A percentile compares a stretch with the other conserved stretches of the same genome.
phyloP scores from a whole-genome alignment of 1,140 invertebrate genomes.

The Eueides isabella region DNA sequence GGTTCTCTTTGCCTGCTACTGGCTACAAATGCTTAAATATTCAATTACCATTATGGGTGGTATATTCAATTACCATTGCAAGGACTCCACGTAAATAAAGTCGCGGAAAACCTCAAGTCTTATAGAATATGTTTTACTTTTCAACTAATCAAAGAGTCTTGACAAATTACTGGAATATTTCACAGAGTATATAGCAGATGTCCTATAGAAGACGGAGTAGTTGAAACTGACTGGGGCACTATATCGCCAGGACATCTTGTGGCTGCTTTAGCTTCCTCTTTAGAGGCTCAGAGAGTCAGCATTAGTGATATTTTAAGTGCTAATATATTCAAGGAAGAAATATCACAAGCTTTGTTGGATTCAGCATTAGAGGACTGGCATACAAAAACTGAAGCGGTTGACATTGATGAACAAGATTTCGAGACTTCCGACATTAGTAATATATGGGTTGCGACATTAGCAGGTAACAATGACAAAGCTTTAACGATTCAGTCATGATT shows the following conservation, averaged over 20 bases:
- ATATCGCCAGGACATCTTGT: conserved; percentile 83
- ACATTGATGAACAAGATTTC: conserved; percentile 36
- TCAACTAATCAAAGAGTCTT: no score
- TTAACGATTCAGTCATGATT: not conserved
- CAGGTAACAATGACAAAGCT: conserved; percentile 65
- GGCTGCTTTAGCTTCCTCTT: conserved; percentile 82
- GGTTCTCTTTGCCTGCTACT: no score
- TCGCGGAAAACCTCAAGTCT: no score
- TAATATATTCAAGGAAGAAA: conserved; percentile 62
- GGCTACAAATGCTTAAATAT: no score
- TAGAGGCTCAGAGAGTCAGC: conserved; percentile 82
- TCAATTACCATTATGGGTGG: no score
- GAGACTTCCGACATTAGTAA: conserved; percentile 70
- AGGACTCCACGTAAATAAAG: not conserved
- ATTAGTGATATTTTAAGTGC: conserved; percentile 66
- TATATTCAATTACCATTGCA: no score
- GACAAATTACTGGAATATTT: not conserved
- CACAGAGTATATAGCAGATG: conserved; percentile 42
- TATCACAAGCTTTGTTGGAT: conserved; percentile 61
- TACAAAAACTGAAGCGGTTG: conserved; percentile 43
- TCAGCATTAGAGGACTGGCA: conserved; percentile 68
- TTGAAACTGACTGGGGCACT: conserved; percentile 83
- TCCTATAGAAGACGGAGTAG: conserved; percentile 84
- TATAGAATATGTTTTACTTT: not conserved
- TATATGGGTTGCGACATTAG: conserved; percentile 84